Base-by-base conservation (phyloP, 2,888 invertebrate genomes). In the Halictus quadricinctus region DNA sequence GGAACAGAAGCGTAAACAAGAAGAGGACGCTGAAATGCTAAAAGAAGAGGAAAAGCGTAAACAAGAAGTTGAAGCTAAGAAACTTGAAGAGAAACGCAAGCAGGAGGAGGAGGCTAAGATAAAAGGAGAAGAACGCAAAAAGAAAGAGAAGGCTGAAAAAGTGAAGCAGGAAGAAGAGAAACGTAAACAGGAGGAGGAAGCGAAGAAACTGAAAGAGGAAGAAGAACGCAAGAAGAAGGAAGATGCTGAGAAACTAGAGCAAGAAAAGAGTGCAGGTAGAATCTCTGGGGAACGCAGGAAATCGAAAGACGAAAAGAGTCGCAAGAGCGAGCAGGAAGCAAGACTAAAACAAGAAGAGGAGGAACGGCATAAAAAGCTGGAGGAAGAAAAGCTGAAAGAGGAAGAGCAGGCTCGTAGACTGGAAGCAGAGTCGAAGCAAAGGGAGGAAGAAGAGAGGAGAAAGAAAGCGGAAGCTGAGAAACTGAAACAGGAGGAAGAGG, bases 201-300 rank as follows among this genome's bases (percentile, higher is more conserved):
- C 85, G 21, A 78, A 88, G 64, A 81, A 81, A 76, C 43, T 54
- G 10, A 80, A 86, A 60, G 83, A 84, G n/a, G 41, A 41, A 4
- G 66, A 21, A 18, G 94, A 93, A 94, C 69, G 94, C 94, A 80
- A 78, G 3, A 13, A 94, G 94, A 12, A 92, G 93, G 66, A 80
- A 58, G 82, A 90, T 66, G 80, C 79, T 77, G 87, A 90, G 43
- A 88, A 76, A 43, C 7, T 50, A 87, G 91, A 81, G n/a, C 46
- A 46, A 29, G 81, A 84, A 58, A 76, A 90, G 79, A 86, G 89
- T 78, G 85, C 85, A 21, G 36, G 41, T 12, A 81, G 84, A 60
- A 83, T 82, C 29, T 64, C 64, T 0, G 66, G 21, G 7, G 94
- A 93, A 94, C 72, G 94, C 94, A 80, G 79, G 1, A 13, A 93